Base-by-base conservation (phyloP, 2,888 invertebrate genomes). In the Limenitis camilla region DNA sequence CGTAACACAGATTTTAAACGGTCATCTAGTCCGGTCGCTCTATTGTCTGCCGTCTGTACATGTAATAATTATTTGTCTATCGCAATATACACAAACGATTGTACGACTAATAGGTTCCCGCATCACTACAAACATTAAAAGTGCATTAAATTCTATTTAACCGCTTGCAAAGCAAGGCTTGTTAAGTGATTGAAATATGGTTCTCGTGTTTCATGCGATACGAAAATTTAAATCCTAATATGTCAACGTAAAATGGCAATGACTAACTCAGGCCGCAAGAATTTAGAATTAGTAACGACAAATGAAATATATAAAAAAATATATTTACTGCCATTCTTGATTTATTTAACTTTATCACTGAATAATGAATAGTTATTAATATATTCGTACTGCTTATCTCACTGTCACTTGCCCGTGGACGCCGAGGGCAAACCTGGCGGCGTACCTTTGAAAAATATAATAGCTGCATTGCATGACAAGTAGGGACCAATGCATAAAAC, bases 101-200 rank as follows among this genome's bases (percentile, higher is more conserved):
- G 66, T 66, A 64, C 66, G 68, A 69, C 71, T 76, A 80, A 81
- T 77, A 74, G 72, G 67, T 74, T 47, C 67, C 72, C 71, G 71
- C 68, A 78, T 72, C 72, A 70, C 70, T 73, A 71, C 73, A 68
- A 74, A 76, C 80, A 84, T 83, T 82, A 82, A 83, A 83, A 80
- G 67, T 74, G 75, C 81, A 83, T 84, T 81, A 81, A 78, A 79
- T 74, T 78, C 71, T 75, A 78, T 82, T 83, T 78, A 78, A 72
- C 74, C 68, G 65, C 68, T 64, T 63, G 74, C 72, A 73, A 69
- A 75, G 68, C 70, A 69, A 66, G 71, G 64, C 72, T 60, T 60
- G 56, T 60, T 60, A 60, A 56, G 73, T 74, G 76, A 78, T 77
- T 77, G 74, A 74, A 77, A 76, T 72, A 72, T 66, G 61, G 55